These are phyloP conservation scores for Allophyes oxyacanthae DNA, from an alignment of 2,888 invertebrate species.

Conservation along the genomic window DNA sequence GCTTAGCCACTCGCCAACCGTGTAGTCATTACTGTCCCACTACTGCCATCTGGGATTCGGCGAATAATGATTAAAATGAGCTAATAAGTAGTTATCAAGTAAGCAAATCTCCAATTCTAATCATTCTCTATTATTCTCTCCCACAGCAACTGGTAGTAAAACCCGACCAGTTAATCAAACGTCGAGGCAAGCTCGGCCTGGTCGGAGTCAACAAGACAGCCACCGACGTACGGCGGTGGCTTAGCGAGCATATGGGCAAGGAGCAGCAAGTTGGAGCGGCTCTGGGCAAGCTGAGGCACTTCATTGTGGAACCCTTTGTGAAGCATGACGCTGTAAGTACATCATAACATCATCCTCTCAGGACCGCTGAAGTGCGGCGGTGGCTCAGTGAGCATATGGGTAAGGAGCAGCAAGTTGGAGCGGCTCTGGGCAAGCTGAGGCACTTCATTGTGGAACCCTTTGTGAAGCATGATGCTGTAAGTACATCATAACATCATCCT, in stretches of 20 bases:
- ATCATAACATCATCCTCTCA: not conserved
- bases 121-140: too few species aligned
- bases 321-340: constrained; percentile 94
- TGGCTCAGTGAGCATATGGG: too few species aligned
- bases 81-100: too few species aligned
- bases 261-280: constrained; percentile 97
- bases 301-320: constrained; percentile 99
- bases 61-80: too few species aligned
- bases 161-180: constrained; percentile 99
- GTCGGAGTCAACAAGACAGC: constrained; percentile 97
- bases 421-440: constrained; percentile 69
- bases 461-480: constrained; percentile 95
- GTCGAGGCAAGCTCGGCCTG: constrained; percentile 98
- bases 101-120: too few species aligned
- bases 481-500: constrained; percentile 51
- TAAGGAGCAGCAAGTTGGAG: too few species aligned
- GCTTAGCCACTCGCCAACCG: too few species aligned
- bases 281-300: constrained; percentile 96
- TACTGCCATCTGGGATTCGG: too few species aligned
- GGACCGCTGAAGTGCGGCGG: too few species aligned
- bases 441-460: constrained; percentile 99
- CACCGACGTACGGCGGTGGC: constrained; percentile 95
- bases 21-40: too few species aligned
- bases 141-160: constrained; percentile 97
- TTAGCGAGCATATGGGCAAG: constrained; percentile 94